Percentiles rank a stretch among this genome's conserved stretches.
Conservation (phyloP, 2,888 invertebrate genomes). For the Pandemis heparana region DNA sequence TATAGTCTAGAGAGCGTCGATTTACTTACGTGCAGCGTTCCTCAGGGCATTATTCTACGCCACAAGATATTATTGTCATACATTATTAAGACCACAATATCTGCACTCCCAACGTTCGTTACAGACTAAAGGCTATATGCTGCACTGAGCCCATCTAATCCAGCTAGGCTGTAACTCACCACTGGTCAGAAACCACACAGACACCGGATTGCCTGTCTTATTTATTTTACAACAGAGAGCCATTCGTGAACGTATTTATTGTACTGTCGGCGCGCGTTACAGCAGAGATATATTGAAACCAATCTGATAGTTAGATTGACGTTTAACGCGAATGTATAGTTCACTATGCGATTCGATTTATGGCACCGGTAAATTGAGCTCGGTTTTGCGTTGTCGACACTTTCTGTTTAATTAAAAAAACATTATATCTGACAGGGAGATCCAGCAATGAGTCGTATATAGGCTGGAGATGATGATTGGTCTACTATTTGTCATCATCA, state of each 20-base stretch:
- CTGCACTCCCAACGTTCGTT: not conserved
- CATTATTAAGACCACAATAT: not conserved
- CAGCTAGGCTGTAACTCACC: not conserved
- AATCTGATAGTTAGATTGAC: constrained; percentile 42
- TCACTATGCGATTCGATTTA: constrained; percentile 23
- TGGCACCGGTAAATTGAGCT: not conserved
- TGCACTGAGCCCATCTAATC: not conserved
- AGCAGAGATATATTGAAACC: constrained; percentile 42
- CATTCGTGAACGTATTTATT: constrained; percentile 35
- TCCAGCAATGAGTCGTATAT: too few species aligned
- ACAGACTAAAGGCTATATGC: not conserved
- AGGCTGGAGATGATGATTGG: too few species aligned
- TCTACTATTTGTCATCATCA: too few species aligned
- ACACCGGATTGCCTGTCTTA: constrained; percentile 36
- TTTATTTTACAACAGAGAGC: constrained; percentile 43
- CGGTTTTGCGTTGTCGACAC: not conserved
- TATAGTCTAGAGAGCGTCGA: not conserved
- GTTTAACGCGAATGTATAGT: constrained; percentile 27
- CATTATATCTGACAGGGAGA: too few species aligned
- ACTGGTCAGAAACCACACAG: constrained; percentile 16
- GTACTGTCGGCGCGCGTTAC: constrained; percentile 38
- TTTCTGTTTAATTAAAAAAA: not conserved
- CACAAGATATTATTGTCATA: constrained; percentile 6
- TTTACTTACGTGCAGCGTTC: constrained; percentile 46
- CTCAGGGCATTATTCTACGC: constrained; percentile 3